Evolutionary conservation across 2,888 invertebrate genomes (phyloP).

Genomic region (Parelbella ahira): DNA sequence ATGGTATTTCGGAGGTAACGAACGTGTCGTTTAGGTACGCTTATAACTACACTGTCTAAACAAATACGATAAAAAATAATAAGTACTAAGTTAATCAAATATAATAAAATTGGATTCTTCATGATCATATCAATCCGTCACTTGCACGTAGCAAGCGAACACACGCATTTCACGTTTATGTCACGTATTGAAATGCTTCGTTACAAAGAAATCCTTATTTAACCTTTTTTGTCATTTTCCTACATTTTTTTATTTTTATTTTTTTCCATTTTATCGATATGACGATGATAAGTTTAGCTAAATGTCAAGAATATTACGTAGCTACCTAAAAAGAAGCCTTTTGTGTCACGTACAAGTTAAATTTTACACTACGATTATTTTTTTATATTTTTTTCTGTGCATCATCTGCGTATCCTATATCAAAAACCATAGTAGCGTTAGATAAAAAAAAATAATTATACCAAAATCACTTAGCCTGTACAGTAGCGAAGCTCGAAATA

Average conservation of each 20-base stretch:
- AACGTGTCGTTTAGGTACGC: conserved; percentile 20
- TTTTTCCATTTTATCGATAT: conserved; percentile 55
- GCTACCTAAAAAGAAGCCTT: conserved; percentile 24
- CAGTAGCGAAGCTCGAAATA: conserved; percentile 41
- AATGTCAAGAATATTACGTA: conserved; percentile 29
- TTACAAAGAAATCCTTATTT: conserved; percentile 44
- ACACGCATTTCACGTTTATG: too few species aligned
- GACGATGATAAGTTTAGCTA: conserved; percentile 47
- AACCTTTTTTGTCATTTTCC: conserved; percentile 63
- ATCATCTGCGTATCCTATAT: conserved; percentile 53
- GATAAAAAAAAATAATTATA: conserved; percentile 34
- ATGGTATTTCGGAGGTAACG: conserved; percentile 21
- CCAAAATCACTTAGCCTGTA: conserved; percentile 33
- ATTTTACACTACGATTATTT: conserved; percentile 30
- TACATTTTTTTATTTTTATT: conserved; percentile 63
- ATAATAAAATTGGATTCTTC: conserved; percentile 17
- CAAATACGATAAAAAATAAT: conserved; percentile 31
- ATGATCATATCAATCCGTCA: too few species aligned
- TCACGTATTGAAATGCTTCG: too few species aligned
- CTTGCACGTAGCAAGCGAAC: too few species aligned
- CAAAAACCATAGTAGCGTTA: conserved; percentile 51
- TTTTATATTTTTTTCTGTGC: conserved; percentile 62
- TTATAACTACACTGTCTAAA: conserved; percentile 28
- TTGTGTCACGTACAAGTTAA: conserved; percentile 10
- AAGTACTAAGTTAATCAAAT: conserved; percentile 35